Base-by-base conservation (phyloP, 1,140 invertebrate genomes). In the Aethina tumida region DNA sequence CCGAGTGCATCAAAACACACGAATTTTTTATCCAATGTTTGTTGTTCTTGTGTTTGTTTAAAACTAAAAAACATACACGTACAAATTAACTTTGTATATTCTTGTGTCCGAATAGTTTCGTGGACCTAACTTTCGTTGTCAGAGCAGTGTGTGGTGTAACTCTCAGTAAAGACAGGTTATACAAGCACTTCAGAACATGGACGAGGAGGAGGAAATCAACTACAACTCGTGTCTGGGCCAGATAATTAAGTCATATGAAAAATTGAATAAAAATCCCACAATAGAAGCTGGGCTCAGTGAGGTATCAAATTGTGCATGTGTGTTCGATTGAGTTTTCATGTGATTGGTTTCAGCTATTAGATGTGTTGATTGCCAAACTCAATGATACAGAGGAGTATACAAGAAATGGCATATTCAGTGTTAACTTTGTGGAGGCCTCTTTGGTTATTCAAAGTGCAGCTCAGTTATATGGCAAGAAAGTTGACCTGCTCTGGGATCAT, bases 391-490 rank as follows among this genome's bases (percentile, higher is more conserved):
- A 49, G 17, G 38, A 39, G 4, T 59, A 47, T 35, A 31, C 58
- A 15, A 31, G 41, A 9, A 52, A 58, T 50, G 55, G 56, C 6
- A 52, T 59, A 16, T 50, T 53, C 29, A 53, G 48, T 29, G 50
- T 52, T 7, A 62, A 58, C 37, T 62, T 62, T 49, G 52, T 52
- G 16, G 56, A 59, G 42, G 53, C 51, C 12, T 55, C 56, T 2
- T 32, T 60, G 6, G 31, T 62, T 8, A 14, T 62, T n/a, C 52
- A 62, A 39, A 45, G 35, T 36, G 43, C 50, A 21, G 39, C 45
- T 16, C 31, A 41, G 13, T 39, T 56, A 10, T 62, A 58, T 47
- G 38, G 43, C 0, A 62, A 59, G 37, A 53, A 55, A 35, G 55
- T 62, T 7, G 59, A 62, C 33, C 36, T 56, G 16, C 35, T 62